Evolutionary conservation across 2,797 vertebrate species (phyloP).

Genomic region (Clangula hyemalis): DNA sequence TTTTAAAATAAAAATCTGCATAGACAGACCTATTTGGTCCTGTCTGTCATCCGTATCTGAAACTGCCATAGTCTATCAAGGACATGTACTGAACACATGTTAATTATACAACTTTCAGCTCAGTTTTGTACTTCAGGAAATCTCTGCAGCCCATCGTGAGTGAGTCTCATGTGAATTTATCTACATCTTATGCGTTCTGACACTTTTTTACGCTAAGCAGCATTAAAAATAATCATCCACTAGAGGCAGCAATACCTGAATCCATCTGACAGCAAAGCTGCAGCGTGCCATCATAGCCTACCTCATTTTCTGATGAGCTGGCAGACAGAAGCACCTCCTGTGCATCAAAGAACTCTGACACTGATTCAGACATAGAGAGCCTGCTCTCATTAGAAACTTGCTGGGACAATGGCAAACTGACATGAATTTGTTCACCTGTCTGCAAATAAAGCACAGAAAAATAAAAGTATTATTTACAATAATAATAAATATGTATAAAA

Average conservation of each 20-base stretch:
- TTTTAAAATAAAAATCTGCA: not conserved
- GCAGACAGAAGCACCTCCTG: slow-evolving; percentile 98
- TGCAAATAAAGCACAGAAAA: slow-evolving; percentile 70
- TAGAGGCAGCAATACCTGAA: not conserved
- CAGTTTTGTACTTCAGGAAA: not conserved
- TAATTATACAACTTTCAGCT: not conserved
- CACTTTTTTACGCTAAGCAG: not conserved
- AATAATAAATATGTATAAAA: not conserved
- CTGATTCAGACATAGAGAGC: slow-evolving; percentile 98
- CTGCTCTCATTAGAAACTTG: slow-evolving; percentile 97
- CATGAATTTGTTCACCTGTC: slow-evolving; percentile 88
- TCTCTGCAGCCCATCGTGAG: not conserved
- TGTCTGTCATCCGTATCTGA: not conserved
- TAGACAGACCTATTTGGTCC: not conserved
- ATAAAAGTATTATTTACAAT: not conserved
- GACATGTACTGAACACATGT: not conserved
- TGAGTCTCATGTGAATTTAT: not conserved
- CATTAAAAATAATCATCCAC: not conserved
- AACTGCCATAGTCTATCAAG: not conserved
- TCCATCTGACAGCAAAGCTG: not conserved
- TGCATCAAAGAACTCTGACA: slow-evolving; percentile 99
- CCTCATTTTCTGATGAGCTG: slow-evolving; percentile 99
- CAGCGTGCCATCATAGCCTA: slow-evolving; percentile 37
- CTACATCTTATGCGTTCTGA: not conserved
- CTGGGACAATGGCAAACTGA: slow-evolving; percentile 93